A percentile compares a stretch with the other conserved stretches of the same genome.
Conservation (phyloP, 2,113 vertebrate genomes). For the Myrmecophaga tridactyla region DNA sequence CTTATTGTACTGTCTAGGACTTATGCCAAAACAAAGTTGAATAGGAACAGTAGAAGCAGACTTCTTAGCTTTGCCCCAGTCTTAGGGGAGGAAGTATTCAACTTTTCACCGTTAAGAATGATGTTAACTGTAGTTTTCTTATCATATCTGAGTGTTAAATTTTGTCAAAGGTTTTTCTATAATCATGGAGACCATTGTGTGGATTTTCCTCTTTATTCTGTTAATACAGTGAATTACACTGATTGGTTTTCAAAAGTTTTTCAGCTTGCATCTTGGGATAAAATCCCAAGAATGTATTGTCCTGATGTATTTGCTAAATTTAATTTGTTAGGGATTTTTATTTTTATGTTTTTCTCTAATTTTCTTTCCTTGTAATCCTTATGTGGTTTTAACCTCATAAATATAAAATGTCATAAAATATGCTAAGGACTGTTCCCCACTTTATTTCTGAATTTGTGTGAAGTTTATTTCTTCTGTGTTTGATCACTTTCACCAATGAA, state of each 20-base stretch:
- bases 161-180: slow-evolving; percentile 9
- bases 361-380: slow-evolving; percentile 5
- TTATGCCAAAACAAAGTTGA: background rate
- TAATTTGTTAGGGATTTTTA: background rate
- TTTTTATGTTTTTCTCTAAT: background rate
- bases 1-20: background rate
- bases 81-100: background rate
- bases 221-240: background rate
- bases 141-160: background rate
- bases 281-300: background rate
- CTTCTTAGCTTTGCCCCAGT: background rate
- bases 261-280: background rate
- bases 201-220: background rate
- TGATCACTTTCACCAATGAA: background rate
- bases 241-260: slow-evolving; percentile 20
- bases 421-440: background rate
- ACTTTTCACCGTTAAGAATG: background rate
- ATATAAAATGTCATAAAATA: background rate
- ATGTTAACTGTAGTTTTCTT: background rate
- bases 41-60: background rate
- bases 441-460: slow-evolving; percentile 24
- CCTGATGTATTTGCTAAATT: background rate
- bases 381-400: background rate
- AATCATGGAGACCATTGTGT: background rate
- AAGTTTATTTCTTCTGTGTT: background rate